These are phyloP conservation scores for Amphiprion percula DNA, from an alignment of 2,113 vertebrate species.

Conservation along the genomic window DNA sequence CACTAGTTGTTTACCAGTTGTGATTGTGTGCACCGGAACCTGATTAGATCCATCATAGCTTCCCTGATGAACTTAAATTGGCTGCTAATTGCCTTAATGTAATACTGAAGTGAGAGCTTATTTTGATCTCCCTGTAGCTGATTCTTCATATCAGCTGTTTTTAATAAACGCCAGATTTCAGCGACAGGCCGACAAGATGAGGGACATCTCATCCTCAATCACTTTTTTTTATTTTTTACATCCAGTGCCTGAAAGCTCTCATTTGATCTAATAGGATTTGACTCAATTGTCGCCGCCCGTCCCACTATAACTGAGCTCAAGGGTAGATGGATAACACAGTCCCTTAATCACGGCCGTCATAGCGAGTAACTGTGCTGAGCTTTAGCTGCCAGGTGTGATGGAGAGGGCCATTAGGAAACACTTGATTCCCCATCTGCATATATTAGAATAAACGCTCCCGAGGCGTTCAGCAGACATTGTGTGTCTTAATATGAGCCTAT, in stretches of 20 bases:
- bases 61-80: not conserved
- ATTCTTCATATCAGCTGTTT: not conserved
- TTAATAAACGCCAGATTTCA: slow-evolving; percentile 21
- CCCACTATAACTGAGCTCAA: slow-evolving; percentile 18
- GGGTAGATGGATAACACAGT: slow-evolving; percentile 43
- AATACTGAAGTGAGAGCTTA: not conserved
- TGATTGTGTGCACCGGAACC: not conserved
- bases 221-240: slow-evolving; percentile 9
- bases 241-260: slow-evolving; percentile 2
- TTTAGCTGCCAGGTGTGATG: slow-evolving; percentile 62
- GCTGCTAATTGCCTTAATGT: slow-evolving; percentile 3
- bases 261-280: slow-evolving; percentile 17
- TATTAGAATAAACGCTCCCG: slow-evolving; percentile 68
- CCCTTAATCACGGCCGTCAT: slow-evolving; percentile 58
- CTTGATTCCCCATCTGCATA: slow-evolving; percentile 68
- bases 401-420: slow-evolving; percentile 69
- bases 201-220: slow-evolving; percentile 21
- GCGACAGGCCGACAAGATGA: slow-evolving; percentile 16
- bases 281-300: not conserved
- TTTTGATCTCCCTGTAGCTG: not conserved
- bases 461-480: not conserved
- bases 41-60: not conserved
- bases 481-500: not conserved
- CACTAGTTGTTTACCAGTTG: not conserved
- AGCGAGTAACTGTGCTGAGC: slow-evolving; percentile 51